phyloP scores from a whole-genome alignment of 2,797 vertebrate genomes.

The Vipera latastei region DNA sequence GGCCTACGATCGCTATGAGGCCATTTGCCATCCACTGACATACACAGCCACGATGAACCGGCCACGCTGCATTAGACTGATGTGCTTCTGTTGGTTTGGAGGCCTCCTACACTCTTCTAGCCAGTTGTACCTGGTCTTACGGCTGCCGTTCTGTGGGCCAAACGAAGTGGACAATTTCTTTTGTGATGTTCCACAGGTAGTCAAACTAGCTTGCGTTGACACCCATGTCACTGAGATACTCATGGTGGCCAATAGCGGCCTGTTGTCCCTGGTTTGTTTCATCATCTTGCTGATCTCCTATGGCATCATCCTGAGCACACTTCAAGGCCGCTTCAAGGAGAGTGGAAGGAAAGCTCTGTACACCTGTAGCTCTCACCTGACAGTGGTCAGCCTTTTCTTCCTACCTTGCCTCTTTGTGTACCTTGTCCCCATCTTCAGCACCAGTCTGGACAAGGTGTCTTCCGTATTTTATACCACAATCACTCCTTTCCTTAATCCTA shows the following conservation, averaged over 20 bases:
- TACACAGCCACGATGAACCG: constrained; percentile 55
- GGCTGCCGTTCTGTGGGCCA: constrained; percentile 64
- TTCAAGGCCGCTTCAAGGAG: constrained; percentile 42
- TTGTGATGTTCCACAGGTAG: constrained; percentile 66
- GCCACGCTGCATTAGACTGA: constrained; percentile 36
- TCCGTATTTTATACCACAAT: constrained; percentile 64
- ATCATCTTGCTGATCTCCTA: constrained; percentile 50
- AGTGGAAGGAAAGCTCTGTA: constrained; percentile 51
- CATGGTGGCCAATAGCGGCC: constrained; percentile 64
- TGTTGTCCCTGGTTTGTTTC: constrained; percentile 54
- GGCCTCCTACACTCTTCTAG: constrained; percentile 61
- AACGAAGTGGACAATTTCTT: constrained; percentile 65
- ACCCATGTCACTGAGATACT: constrained; percentile 58
- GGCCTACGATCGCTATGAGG: constrained; percentile 67
- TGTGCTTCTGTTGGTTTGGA: constrained; percentile 59
- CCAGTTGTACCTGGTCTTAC: constrained; percentile 51
- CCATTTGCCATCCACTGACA: constrained; percentile 64
- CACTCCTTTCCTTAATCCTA: constrained; percentile 63
- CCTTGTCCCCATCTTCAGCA: constrained; percentile 54
- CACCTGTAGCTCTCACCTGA: constrained; percentile 64
- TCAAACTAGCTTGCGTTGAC: constrained; percentile 62
- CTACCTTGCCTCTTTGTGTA: constrained; percentile 65
- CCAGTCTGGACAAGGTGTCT: constrained; percentile 57
- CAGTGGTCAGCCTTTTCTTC: constrained; percentile 63
- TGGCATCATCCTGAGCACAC: constrained; percentile 46